These are phyloP conservation scores for Ciconia nigra DNA, from an alignment of 2,797 vertebrate genomes.

Conservation along the genomic window DNA sequence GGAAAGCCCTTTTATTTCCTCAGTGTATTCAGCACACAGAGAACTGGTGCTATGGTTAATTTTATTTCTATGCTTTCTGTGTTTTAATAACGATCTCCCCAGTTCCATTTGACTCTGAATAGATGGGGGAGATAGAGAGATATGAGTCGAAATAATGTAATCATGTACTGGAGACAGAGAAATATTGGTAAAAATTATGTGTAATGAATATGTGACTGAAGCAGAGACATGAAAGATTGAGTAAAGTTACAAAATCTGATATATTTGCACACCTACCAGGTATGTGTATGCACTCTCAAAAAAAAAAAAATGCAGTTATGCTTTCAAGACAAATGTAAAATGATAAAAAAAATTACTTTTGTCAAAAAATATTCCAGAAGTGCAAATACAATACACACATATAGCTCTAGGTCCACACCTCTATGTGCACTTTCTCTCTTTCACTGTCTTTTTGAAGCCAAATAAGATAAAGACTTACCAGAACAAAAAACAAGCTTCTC, in stretches of 20 bases:
- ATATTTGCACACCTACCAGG: neutral
- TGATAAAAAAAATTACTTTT: neutral
- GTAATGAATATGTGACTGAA: neutral
- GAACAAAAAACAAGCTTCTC: neutral
- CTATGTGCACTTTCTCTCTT: neutral
- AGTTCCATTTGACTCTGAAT: neutral
- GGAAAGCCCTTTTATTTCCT: conserved; percentile 44
- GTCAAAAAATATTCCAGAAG: neutral
- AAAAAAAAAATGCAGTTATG: neutral
- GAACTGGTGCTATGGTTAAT: neutral
- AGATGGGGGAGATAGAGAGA: neutral
- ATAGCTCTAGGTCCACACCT: neutral
- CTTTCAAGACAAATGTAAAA: neutral
- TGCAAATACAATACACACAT: neutral
- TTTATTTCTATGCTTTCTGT: conserved; percentile 10
- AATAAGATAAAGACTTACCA: neutral
- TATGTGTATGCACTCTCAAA: neutral
- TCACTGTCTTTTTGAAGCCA: neutral
- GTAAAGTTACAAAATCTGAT: neutral
- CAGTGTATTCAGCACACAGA: neutral
- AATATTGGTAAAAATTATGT: neutral
- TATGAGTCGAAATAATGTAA: neutral
- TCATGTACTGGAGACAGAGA: neutral
- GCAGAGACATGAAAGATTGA: neutral
- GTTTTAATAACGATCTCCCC: conserved; percentile 16